Evolutionary conservation across 2,113 vertebrate species (phyloP).

Genomic region (Alouatta palliata): DNA sequence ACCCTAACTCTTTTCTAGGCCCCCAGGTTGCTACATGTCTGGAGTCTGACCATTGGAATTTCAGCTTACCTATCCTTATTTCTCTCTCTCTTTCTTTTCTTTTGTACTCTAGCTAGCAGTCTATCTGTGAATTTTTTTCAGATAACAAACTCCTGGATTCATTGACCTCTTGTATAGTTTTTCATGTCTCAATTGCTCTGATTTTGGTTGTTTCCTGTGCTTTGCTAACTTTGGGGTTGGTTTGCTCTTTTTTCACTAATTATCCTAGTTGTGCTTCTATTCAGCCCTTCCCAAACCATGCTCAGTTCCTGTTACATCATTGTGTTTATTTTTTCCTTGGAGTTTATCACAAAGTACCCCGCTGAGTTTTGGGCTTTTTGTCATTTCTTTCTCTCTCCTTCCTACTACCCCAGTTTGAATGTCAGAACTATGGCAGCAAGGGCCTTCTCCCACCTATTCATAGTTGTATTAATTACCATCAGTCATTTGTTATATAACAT

Average conservation of each 20-base stretch:
- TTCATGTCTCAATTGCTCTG: no score
- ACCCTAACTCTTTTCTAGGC: background rate
- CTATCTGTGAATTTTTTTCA: no score
- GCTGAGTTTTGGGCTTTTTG: background rate
- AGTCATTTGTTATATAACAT: background rate
- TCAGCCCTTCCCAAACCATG: background rate
- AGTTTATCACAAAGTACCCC: no score
- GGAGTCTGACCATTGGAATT: background rate
- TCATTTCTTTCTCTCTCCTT: background rate
- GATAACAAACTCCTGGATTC: no score
- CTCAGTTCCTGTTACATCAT: background rate
- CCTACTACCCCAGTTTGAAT: background rate
- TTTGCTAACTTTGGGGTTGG: no score
- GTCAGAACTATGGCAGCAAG: background rate
- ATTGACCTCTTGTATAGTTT: no score
- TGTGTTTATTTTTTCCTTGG: background rate
- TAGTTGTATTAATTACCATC: background rate
- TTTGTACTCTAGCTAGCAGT: no score
- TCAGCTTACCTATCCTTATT: background rate
- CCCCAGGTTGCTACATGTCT: background rate
- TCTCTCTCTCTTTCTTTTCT: no score
- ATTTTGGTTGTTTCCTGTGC: no score
- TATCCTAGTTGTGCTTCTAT: background rate
- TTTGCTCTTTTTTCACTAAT: no score
- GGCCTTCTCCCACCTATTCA: background rate